Base-by-base conservation (phyloP, 2,888 invertebrate genomes). In the Axea sp. region DNA sequence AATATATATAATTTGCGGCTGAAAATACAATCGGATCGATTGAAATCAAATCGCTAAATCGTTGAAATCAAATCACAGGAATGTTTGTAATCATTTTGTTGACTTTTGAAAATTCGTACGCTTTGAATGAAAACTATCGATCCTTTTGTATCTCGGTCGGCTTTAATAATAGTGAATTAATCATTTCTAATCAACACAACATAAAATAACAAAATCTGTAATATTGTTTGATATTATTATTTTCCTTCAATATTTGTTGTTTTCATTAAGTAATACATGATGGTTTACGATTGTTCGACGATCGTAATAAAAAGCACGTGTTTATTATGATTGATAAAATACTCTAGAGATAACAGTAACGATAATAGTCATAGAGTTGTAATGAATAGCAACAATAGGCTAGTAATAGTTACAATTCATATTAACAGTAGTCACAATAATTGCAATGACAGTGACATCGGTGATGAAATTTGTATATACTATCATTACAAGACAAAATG, bases 331-430 rank as follows among this genome's bases (percentile, higher is more conserved):
- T 47, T 64, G 57, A 71, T 71, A 71, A 71, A 71, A 71, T 71
- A 71, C 51, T 71, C 71, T 62, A 71, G 62, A 71, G 71, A 71
- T 71, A 71, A 71, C 71, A 71, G 60, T 71, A 71, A 71, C 71
- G 71, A 62, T 71, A 71, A 69, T 69, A 62, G 69, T 69, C 60
- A 53, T 53, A 69, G 69, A 69, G 60, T 69, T 69, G 68, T 69
- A 69, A 69, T 69, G 60, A 62, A 41, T 69, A 69, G 69, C 69
- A 69, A 69, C 69, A 69, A 62, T 69, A 55, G 55, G 60, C 69
- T 69, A 62, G 69, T 64, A 64, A 64, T 71, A 72, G 71, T 72
- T 72, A 72, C 64, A 72, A 72, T 72, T 64, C 51, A 64, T 72
- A 57, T 72, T 62, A 64, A 72, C 71, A 72, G 41, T 64, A 64